Evolutionary conservation across 2,888 invertebrate genomes (phyloP), one percentile per base, ranked within the genome.

Genomic region (Hemistola chrysoprasaria): DNA sequence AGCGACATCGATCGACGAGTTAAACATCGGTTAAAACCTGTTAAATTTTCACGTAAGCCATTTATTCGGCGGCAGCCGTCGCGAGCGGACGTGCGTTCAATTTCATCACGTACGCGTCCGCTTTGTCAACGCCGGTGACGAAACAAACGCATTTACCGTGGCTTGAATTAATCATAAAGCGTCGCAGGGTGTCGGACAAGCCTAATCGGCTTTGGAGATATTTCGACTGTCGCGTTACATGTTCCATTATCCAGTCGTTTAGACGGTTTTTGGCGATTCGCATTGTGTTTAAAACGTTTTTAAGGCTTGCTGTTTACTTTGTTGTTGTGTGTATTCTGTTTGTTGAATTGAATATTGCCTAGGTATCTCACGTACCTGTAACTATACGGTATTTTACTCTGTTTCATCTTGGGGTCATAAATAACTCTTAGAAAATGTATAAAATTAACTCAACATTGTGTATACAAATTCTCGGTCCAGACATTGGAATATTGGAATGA

Each of bases 111-210:
- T 59, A 56, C 51, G 51, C 28, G 34, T 25, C 46, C 34, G 60
- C 53, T 65, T 59, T 56, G 56, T 63, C 62, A 61, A 63, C 58
- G 61, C 50, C 30, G 47, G 41, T 47, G 41, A 47, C 46, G 59
- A 60, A 62, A 62, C 56, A 62, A 64, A 58, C 62, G 60, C 60
- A 57, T 65, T 60, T 56, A 57, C 54, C 54, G 62, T 53, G 60
- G 53, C 47, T 52, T 53, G 62, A 62, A 65, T 65, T 62, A 60
- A 59, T 62, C 62, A 59, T 65, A 44, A 34, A 38, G 38, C 43
- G 29, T 38, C 34, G 16, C 33, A 56, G 45, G 51, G 51, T 47
- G 45, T 56, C 53, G 54, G 31, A 45, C 45, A 53, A 50, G 46
- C 43, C 41, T 38, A 47, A 47, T 47, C 46, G 46, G 46, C 37